Percentiles rank a stretch among this genome's conserved stretches.
These are phyloP conservation scores for Prorops nasuta DNA, from an alignment of 1,140 invertebrate species.

Conservation along the genomic window DNA sequence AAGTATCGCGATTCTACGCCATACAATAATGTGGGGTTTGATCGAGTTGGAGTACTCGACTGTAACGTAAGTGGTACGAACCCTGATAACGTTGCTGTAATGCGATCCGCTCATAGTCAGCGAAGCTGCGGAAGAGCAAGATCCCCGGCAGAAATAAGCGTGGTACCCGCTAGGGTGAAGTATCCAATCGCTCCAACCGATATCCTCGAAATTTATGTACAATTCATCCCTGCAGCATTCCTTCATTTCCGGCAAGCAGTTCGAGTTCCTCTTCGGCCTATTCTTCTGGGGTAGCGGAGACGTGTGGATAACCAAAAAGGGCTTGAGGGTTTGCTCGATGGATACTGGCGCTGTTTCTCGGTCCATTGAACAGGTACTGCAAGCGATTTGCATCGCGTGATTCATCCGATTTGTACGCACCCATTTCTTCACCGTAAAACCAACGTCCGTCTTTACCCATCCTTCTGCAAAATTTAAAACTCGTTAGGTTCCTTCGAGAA, in stretches of 20 bases:
- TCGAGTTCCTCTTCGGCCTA: slow-evolving; percentile 65
- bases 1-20: too few relatives aligned
- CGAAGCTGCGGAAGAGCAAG: slow-evolving; percentile 68
- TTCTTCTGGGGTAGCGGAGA: slow-evolving; percentile 54
- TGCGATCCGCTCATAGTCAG: slow-evolving; percentile 64
- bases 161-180: slow-evolving; percentile 76
- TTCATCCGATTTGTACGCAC: slow-evolving; percentile 64
- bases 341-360: slow-evolving; percentile 62
- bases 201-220: slow-evolving; percentile 77
- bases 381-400: slow-evolving; percentile 71
- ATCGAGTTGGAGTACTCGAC: too few relatives aligned
- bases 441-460: slow-evolving; percentile 77
- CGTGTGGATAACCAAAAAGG: slow-evolving; percentile 74
- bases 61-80: slow-evolving; percentile 48
- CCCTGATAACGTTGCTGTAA: slow-evolving; percentile 71
- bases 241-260: slow-evolving; percentile 67
- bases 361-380: slow-evolving; percentile 72
- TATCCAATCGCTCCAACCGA: slow-evolving; percentile 88
- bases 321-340: slow-evolving; percentile 63
- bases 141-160: slow-evolving; percentile 82
- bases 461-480: slow-evolving; percentile 60
- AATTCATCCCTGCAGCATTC: slow-evolving; percentile 83
- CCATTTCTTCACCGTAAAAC: slow-evolving; percentile 72
- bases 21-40: too few relatives aligned
- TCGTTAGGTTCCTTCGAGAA: background rate